Evolutionary conservation across 2,113 vertebrate species (phyloP), one percentile per base, ranked within the genome.

Genomic region (Elachura formosa): DNA sequence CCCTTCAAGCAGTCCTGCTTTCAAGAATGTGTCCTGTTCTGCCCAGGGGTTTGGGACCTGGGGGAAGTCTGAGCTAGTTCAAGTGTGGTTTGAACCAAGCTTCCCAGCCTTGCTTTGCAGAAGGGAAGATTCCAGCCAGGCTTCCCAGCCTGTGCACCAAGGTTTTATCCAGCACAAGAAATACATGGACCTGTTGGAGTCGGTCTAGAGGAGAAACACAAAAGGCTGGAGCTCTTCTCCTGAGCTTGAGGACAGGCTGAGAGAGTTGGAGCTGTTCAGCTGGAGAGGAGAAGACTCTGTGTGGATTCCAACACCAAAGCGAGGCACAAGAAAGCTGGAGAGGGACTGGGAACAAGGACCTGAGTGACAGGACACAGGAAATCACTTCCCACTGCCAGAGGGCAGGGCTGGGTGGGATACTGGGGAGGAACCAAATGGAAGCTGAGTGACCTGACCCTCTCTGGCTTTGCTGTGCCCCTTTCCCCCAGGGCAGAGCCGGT

Each of bases 401-500:
- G 38, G 28, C 59, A n/a, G 77, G 61, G 19, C 0, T 2, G 0
- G 75, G 0, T 5, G 43, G 49, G 58, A 20, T 5, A 0, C 0
- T 33, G 58, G 51, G 61, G 3, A 15, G 46, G 34, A 19, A 2
- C 0, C 5, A 26, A 51, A 11, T 1, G 2, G 51, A 45, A 26
- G 49, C 58, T 55, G 4, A 6, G 11, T 2, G 61, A 62, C 13
- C 40, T 40, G 36, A 84, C 1, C 1, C 4, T 28, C 3, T 26
- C 5, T 18, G 36, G 51, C 59, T 38, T 61, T 2, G 6, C 59
- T 54, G 11, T 38, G 8, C 13, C 64, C 80, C 25, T 59, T 4
- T 16, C 78, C 69, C 68, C 41, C 94, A 99, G 99, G 99, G 99
- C 99, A 0, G 99, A 99, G 96, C 99, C 99, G 0, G 98, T 99